phyloP scores from a whole-genome alignment of 1,140 invertebrate genomes.

The Globodera ellingtonae region DNA sequence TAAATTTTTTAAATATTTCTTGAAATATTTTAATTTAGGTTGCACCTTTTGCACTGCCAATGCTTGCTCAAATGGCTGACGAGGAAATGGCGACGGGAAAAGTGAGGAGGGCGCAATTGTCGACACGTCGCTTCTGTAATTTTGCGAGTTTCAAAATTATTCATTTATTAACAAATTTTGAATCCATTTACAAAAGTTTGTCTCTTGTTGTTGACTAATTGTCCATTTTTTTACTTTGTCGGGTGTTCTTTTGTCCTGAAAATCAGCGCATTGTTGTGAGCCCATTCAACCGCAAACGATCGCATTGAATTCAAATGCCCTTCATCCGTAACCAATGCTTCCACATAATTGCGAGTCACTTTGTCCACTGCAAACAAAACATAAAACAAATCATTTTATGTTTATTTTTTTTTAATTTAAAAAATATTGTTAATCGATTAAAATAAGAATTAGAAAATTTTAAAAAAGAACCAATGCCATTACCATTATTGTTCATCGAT shows the following conservation, averaged over 20 bases:
- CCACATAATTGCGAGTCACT: not conserved
- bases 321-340: not conserved
- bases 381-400: too few species aligned
- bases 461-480: too few species aligned
- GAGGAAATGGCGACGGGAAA: not conserved
- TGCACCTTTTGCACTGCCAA: not conserved
- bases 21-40: not conserved
- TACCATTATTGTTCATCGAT: too few species aligned
- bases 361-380: not conserved
- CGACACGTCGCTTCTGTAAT: not conserved
- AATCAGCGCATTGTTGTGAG: slow-evolving; percentile 5
- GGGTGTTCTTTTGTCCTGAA: slow-evolving; percentile 2
- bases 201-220: not conserved
- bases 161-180: too few species aligned
- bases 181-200: not conserved
- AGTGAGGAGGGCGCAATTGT: not conserved
- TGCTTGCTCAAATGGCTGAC: not conserved
- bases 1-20: too few species aligned
- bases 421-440: too few species aligned
- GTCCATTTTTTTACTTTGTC: not conserved
- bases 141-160: too few species aligned
- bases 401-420: too few species aligned
- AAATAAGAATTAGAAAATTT: too few species aligned
- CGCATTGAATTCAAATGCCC: not conserved
- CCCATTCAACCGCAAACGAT: not conserved